phyloP scores from a whole-genome alignment of 2,797 vertebrate species.

The Sciaenops ocellatus region DNA sequence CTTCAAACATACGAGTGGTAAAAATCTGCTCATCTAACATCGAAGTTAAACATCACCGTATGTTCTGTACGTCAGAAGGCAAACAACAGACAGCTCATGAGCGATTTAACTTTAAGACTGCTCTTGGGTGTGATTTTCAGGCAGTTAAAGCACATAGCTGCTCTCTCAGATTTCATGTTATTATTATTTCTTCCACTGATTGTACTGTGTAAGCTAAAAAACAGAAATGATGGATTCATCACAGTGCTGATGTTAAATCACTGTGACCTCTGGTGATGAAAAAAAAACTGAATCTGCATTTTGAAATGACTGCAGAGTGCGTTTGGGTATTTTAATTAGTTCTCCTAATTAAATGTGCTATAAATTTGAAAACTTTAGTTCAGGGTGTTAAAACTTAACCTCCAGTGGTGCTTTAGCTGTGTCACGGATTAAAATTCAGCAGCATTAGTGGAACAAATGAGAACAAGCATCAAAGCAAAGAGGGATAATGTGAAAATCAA shows the following conservation, averaged over 20 bases:
- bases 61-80: not conserved
- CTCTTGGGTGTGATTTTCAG: not conserved
- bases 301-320: not conserved
- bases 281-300: not conserved
- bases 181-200: not conserved
- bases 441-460: not conserved
- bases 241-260: not conserved
- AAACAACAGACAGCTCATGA: not conserved
- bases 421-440: not conserved
- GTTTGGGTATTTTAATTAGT: not conserved
- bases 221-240: not conserved
- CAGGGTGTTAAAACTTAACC: not conserved
- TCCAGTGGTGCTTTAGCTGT: not conserved
- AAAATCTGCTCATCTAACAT: not conserved
- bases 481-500: not conserved
- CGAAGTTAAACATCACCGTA: not conserved
- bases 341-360: not conserved
- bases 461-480: too few species aligned
- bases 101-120: too few species aligned
- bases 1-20: not conserved
- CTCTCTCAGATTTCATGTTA: not conserved
- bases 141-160: not conserved
- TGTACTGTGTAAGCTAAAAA: not conserved
- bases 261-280: too few species aligned
- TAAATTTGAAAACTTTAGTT: not conserved